Evolutionary conservation across 2,113 vertebrate species (phyloP), one percentile per base, ranked within the genome.

Genomic region (Cyprinus carpio): DNA sequence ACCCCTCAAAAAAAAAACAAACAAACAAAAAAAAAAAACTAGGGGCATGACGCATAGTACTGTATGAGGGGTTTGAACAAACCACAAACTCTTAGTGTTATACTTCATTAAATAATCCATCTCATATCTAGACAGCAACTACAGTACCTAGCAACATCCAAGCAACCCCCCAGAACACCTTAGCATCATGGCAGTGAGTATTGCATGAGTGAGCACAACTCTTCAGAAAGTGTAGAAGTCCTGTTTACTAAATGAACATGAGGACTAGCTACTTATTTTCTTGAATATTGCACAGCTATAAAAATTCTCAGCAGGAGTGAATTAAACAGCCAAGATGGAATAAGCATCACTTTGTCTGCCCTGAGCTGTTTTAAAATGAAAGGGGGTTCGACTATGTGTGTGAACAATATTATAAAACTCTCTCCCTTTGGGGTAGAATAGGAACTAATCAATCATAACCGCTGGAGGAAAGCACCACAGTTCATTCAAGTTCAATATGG

Each of bases 361-460:
- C 67, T 27, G 67, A 83, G 81, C 65, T 27, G 10, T 72, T 83
- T 74, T 72, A 83, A 83, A 37, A 71, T 83, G 46, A 83, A 83
- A 72, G 67, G 31, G 31, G 20, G n/a, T 58, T 58, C 1, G 46
- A 83, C 25, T 51, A 82, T 54, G 67, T 34, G 43, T 81, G 80
- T 72, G 31, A 83, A 83, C 81, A 82, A 82, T 82, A 58, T 83
- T 56, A 56, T 37, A 40, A 81, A 83, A 83, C 49, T 58, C 20
- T 37, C 67, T 83, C 23, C 67, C 67, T 74, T 25, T 56, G 49
- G 81, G 67, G 27, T n/a, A 34, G 46, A 72, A 83, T 83, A 72
- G 81, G 67, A 83, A 72, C 81, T 34, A 83, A 83, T 83, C 81
- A 58, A 83, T 83, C 81, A 71, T 83, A 74, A 83, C 81, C 49